Conservation (phyloP, 2,113 vertebrate species). For the Ctenomys sociabilis region DNA sequence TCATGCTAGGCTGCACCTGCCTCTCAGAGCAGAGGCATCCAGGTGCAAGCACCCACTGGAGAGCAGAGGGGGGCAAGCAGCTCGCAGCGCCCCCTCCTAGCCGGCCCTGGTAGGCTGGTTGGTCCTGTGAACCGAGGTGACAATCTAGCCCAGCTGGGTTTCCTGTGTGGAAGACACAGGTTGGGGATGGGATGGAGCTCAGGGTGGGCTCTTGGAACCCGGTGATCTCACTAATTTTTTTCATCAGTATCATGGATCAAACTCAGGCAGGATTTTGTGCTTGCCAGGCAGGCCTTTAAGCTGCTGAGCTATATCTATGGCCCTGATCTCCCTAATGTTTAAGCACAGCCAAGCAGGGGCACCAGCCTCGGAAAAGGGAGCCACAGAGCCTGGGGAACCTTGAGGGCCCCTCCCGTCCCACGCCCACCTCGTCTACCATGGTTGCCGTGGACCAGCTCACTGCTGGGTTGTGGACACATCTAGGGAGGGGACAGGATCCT, state of each 20-base stretch:
- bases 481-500: too few species aligned
- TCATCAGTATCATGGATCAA: too few species aligned
- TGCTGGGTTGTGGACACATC: not conserved
- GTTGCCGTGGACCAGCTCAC: not conserved
- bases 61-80: not conserved
- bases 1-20: accelerated
- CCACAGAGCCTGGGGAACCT: not conserved
- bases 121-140: not conserved
- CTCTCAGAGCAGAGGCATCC: not conserved
- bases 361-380: not conserved
- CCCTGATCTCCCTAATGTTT: not conserved
- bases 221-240: too few species aligned
- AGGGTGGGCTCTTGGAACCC: not conserved
- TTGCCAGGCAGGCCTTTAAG: too few species aligned
- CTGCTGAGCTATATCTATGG: too few species aligned
- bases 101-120: accelerated
- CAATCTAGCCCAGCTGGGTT: not conserved
- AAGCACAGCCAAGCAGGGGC: not conserved
- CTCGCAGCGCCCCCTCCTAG: not conserved
- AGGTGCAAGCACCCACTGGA: not conserved
- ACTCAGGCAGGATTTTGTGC: too few species aligned
- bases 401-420: not conserved
- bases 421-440: accelerated
- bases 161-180: not conserved
- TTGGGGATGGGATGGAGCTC: accelerated